Conservation (phyloP, 2,113 vertebrate genomes). For the Dipodomys ordii region DNA sequence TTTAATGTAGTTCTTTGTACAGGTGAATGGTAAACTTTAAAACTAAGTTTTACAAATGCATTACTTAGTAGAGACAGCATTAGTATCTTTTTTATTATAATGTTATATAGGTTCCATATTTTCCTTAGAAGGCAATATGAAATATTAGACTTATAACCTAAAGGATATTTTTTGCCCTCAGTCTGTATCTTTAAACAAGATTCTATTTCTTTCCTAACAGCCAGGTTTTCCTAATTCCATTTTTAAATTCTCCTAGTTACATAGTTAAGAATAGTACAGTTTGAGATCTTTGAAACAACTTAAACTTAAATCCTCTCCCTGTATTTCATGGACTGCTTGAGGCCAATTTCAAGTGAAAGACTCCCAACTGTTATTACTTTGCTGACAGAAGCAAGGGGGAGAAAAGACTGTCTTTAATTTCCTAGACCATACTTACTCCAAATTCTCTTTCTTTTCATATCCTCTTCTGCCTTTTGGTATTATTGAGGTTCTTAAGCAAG, state of each 20-base stretch:
- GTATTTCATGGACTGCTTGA: slow-evolving; percentile 61
- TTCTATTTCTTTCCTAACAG: neutral
- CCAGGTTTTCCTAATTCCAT: neutral
- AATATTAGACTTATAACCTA: neutral
- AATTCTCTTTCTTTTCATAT: slow-evolving; percentile 74
- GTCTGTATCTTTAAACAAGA: neutral
- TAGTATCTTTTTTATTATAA: neutral
- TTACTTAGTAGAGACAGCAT: neutral
- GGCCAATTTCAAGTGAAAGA: slow-evolving; percentile 67
- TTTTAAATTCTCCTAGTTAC: slow-evolving; percentile 12
- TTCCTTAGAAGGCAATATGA: neutral
- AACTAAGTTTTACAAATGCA: neutral
- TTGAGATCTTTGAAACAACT: slow-evolving; percentile 59
- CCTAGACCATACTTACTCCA: slow-evolving; percentile 62
- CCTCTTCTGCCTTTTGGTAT: slow-evolving; percentile 53
- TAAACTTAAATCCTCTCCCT: slow-evolving; percentile 16
- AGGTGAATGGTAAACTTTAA: neutral
- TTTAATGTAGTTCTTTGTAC: neutral
- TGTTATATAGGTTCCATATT: neutral
- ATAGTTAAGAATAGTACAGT: slow-evolving; percentile 39
- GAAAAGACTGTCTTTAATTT: slow-evolving; percentile 76
- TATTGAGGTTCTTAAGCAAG: slow-evolving; percentile 64
- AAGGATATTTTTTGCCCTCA: neutral
- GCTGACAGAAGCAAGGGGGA: slow-evolving; percentile 62
- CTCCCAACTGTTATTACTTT: slow-evolving; percentile 72